phyloP scores from a whole-genome alignment of 2,113 vertebrate species.

The Crotalus horridus region DNA sequence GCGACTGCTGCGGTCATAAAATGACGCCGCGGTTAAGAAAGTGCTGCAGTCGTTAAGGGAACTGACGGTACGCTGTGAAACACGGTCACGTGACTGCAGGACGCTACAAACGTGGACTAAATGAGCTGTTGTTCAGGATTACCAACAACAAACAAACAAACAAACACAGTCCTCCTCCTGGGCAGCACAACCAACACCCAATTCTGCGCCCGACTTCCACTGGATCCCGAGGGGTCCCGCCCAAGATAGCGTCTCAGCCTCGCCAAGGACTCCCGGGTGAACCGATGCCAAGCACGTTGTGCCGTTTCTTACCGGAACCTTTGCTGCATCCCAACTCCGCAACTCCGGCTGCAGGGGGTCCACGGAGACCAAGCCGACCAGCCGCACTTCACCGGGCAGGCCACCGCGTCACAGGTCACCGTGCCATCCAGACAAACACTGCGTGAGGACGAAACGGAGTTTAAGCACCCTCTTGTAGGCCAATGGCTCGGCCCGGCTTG shows the following conservation, averaged over 20 bases:
- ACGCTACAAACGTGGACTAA: too few relatives aligned
- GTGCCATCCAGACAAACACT: slow-evolving; percentile 76
- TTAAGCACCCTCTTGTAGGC: too few relatives aligned
- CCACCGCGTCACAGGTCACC: slow-evolving; percentile 70
- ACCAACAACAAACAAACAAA: too few relatives aligned
- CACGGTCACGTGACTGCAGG: not conserved
- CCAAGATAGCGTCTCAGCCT: rapidly evolving
- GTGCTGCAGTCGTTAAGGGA: not conserved
- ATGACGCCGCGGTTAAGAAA: not conserved
- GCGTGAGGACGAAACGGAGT: not conserved
- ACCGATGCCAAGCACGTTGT: rapidly evolving
- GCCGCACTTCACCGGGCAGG: slow-evolving; percentile 72
- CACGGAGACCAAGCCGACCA: slow-evolving; percentile 89
- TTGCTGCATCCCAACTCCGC: slow-evolving; percentile 75
- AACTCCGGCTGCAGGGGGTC: slow-evolving; percentile 78
- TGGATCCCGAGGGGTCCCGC: not conserved
- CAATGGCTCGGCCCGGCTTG: not conserved
- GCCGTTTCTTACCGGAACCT: slow-evolving; percentile 75
- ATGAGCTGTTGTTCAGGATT: too few relatives aligned
- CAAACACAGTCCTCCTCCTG: not conserved
- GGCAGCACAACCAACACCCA: not conserved
- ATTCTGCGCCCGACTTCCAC: not conserved
- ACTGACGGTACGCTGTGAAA: not conserved
- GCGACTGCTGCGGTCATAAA: not conserved
- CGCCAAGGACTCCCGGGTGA: not conserved